Conservation (phyloP, 2,888 invertebrate species). For the Hemithea aestivaria region DNA sequence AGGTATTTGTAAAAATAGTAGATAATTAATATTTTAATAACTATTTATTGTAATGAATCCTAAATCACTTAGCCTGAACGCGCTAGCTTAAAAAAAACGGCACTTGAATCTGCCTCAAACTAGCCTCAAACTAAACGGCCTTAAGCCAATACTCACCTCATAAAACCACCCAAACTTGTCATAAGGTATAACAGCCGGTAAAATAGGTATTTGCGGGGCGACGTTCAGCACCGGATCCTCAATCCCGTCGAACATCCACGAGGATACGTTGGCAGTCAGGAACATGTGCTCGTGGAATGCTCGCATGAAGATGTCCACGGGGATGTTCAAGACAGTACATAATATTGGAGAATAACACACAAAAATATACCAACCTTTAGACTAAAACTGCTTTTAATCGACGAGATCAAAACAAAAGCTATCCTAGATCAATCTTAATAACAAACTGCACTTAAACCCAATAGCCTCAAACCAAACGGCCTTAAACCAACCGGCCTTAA, state of each 20-base stretch:
- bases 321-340: conserved; percentile 40
- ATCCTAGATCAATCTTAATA: neutral
- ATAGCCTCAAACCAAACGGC: too few species aligned
- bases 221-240: conserved; percentile 83
- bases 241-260: conserved; percentile 90
- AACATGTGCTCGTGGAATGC: conserved; percentile 73
- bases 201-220: conserved; percentile 70
- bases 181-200: conserved; percentile 81
- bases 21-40: too few species aligned
- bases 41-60: too few species aligned
- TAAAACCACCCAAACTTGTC: conserved; percentile 93
- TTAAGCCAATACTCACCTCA: conserved; percentile 65
- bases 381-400: too few species aligned
- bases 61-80: too few species aligned
- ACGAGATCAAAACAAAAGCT: too few species aligned
- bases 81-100: neutral
- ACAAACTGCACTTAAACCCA: neutral
- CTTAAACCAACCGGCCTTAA: too few species aligned
- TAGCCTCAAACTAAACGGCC: too few species aligned
- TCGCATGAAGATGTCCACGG: conserved; percentile 78
- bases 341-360: too few species aligned
- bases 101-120: too few species aligned
- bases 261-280: conserved; percentile 81
- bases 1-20: too few species aligned
- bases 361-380: too few species aligned